These are phyloP conservation scores for Pluvianellus socialis DNA, from an alignment of 2,113 vertebrate species.

Conservation along the genomic window DNA sequence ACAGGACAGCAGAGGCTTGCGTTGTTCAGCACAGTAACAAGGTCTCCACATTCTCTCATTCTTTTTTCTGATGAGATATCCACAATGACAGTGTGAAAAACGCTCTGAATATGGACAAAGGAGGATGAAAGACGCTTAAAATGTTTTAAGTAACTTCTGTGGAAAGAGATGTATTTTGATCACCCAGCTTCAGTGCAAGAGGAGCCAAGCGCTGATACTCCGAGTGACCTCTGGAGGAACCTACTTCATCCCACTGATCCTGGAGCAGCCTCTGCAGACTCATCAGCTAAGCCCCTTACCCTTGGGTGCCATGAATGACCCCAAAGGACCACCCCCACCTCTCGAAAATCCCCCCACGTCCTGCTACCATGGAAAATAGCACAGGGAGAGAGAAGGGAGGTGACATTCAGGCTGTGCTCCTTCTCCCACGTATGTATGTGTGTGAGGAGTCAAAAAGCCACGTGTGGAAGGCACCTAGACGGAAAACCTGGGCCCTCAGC, in stretches of 20 bases:
- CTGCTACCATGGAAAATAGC: not conserved
- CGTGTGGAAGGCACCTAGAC: rapidly evolving
- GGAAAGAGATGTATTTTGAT: not conserved
- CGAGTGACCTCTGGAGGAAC: not conserved
- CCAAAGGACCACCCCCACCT: not conserved
- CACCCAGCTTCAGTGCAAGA: not conserved
- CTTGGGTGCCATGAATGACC: not conserved
- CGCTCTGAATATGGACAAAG: not conserved
- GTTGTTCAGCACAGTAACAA: not conserved
- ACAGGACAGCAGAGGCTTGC: not conserved
- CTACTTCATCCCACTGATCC: not conserved
- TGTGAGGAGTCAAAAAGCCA: not conserved
- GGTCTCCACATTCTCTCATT: not conserved
- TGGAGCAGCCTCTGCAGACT: not conserved
- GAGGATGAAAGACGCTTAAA: not conserved
- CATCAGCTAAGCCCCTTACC: not conserved
- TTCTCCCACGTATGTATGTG: not conserved
- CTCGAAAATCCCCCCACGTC: not conserved
- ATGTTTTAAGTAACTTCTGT: not conserved
- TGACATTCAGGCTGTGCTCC: rapidly evolving
- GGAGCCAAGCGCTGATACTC: not conserved
- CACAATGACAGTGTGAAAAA: not conserved
- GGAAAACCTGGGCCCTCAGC: not conserved
- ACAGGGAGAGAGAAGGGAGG: not conserved
- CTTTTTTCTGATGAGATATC: not conserved